These are phyloP conservation scores for Takifugu bimaculatus DNA, from an alignment of 2,113 vertebrate species.

Conservation along the genomic window DNA sequence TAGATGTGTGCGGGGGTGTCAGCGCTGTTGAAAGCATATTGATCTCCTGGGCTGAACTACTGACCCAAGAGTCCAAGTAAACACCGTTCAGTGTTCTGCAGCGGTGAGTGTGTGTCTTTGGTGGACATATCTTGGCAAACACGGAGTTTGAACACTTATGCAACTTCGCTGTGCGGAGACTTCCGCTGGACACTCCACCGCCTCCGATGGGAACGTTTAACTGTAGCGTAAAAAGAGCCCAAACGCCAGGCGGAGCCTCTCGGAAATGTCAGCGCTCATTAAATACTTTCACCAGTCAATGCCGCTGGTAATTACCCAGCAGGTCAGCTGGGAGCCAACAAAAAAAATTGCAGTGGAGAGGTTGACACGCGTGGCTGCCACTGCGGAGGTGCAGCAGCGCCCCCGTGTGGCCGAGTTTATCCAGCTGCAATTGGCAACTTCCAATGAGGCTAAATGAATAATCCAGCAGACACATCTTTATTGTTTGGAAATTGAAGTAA, in stretches of 20 bases:
- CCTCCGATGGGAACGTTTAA: neutral
- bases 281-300: slow-evolving; percentile 46
- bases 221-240: neutral
- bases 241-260: slow-evolving; percentile 14
- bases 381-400: slow-evolving; percentile 32
- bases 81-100: slow-evolving; percentile 36
- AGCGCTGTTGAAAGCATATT: slow-evolving; percentile 57
- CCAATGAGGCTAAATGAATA: neutral
- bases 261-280: slow-evolving; percentile 53
- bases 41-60: slow-evolving; percentile 52
- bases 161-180: slow-evolving; percentile 4
- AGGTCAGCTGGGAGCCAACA: slow-evolving; percentile 26
- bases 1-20: slow-evolving; percentile 28
- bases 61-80: slow-evolving; percentile 57
- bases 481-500: neutral
- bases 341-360: neutral
- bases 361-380: neutral
- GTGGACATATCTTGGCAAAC: slow-evolving; percentile 29
- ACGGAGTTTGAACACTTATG: slow-evolving; percentile 48
- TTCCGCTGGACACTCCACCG: neutral
- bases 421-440: neutral
- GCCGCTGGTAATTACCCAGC: slow-evolving; percentile 45
- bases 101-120: slow-evolving; percentile 7
- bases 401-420: slow-evolving; percentile 39
- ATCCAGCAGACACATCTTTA: neutral